A percentile compares a stretch with the other conserved stretches of the same genome.
These are phyloP conservation scores for Thymelicus lineola DNA, from an alignment of 2,888 invertebrate species.

Conservation along the genomic window DNA sequence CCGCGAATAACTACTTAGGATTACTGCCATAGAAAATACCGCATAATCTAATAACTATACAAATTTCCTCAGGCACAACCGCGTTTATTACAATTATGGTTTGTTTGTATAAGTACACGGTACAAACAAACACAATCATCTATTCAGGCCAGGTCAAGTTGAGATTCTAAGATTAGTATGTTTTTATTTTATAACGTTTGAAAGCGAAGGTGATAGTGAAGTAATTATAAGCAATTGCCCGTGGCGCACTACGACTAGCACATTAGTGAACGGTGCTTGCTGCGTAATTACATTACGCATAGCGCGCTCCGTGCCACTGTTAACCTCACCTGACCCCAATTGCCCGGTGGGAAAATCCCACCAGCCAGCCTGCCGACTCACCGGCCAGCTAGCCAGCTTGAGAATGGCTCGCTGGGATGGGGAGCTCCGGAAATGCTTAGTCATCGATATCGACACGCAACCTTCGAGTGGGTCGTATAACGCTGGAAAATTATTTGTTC, in stretches of 20 bases:
- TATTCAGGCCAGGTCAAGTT: not conserved
- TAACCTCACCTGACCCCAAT: slow-evolving; percentile 53
- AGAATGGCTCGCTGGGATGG: slow-evolving; percentile 36
- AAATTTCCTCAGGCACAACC: no score
- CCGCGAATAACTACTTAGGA: no score
- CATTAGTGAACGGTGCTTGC: slow-evolving; percentile 41
- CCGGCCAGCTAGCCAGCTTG: not conserved
- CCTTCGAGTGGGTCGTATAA: not conserved
- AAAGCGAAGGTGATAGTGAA: not conserved
- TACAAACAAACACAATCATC: not conserved
- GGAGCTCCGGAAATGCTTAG: slow-evolving; percentile 25
- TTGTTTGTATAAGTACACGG: not conserved
- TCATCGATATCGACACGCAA: not conserved
- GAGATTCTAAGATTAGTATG: not conserved
- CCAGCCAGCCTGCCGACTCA: not conserved
- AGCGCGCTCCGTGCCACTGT: slow-evolving; percentile 50
- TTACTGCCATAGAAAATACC: no score
- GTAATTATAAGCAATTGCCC: not conserved
- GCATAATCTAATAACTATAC: no score
- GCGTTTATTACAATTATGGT: not conserved
- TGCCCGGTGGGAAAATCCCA: slow-evolving; percentile 37
- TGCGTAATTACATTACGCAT: slow-evolving; percentile 67
- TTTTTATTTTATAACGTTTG: not conserved
- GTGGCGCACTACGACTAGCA: not conserved
- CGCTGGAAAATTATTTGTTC: not conserved